These are phyloP conservation scores for Empis stercorea DNA, from an alignment of 2,888 invertebrate species.

Conservation along the genomic window DNA sequence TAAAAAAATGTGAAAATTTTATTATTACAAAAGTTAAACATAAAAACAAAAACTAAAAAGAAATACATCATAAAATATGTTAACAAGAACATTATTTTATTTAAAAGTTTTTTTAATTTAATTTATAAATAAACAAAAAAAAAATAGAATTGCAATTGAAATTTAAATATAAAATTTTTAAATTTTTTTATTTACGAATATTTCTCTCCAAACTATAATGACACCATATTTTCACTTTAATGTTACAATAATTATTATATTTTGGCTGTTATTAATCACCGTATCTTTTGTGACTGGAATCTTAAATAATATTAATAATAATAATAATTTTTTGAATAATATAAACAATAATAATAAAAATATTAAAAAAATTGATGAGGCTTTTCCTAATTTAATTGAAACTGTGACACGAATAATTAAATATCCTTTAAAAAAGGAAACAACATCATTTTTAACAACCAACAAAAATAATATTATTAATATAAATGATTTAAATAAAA, in stretches of 20 bases:
- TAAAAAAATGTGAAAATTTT: background rate
- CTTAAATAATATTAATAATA: constrained; percentile 1
- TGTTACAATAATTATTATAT: constrained; percentile 6
- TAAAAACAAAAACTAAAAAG: background rate
- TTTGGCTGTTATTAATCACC: constrained; percentile 8
- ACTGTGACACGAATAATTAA: background rate
- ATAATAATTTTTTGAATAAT: background rate
- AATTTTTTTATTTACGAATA: too few species aligned
- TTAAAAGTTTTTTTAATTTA: too few species aligned
- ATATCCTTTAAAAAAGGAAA: too few species aligned
- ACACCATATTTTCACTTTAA: constrained; percentile 11
- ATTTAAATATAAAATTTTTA: too few species aligned
- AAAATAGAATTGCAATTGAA: too few species aligned
- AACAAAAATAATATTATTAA: too few species aligned
- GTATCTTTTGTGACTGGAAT: constrained; percentile 3
- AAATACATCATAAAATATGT: background rate
- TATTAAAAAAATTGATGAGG: background rate
- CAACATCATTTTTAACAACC: too few species aligned
- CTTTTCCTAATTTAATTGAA: background rate
- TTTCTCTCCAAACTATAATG: constrained; percentile 8
- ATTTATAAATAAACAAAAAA: too few species aligned
- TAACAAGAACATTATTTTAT: background rate
- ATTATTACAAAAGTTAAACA: background rate
- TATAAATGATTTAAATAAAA: too few species aligned
- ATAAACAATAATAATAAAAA: too few species aligned